A percentile compares a stretch with the other conserved stretches of the same genome.
These are phyloP conservation scores for Oscheius sp. DNA, from an alignment of 2,888 invertebrate species.

Conservation along the genomic window DNA sequence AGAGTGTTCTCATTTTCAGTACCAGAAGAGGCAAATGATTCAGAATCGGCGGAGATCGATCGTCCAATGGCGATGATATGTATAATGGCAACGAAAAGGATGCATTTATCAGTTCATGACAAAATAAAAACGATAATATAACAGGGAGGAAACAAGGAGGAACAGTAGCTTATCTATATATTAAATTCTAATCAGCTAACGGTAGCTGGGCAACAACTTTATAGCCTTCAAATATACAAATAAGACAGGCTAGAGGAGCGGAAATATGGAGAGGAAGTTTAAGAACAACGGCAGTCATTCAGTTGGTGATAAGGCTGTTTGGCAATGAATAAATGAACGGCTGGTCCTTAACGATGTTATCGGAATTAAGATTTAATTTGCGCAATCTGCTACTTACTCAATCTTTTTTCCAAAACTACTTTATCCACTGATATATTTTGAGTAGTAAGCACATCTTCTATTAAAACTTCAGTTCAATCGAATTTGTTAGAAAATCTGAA, in stretches of 20 bases:
- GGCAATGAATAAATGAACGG: constrained; percentile 1
- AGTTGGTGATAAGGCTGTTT: constrained; percentile 24
- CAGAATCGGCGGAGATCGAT: constrained; percentile 27
- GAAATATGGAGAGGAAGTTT: not conserved
- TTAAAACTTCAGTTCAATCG: too few species aligned
- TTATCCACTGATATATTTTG: too few species aligned
- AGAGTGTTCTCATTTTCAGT: not conserved
- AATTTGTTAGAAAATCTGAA: too few species aligned
- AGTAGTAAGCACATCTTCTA: too few species aligned
- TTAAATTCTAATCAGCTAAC: too few species aligned
- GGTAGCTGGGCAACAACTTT: not conserved
- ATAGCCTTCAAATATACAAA: too few species aligned
- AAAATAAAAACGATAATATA: too few species aligned
- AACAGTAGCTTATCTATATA: too few species aligned
- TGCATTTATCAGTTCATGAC: too few species aligned
- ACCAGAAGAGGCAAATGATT: constrained; percentile 4
- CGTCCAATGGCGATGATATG: constrained; percentile 12
- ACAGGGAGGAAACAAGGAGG: too few species aligned
- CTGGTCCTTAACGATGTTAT: constrained; percentile 19
- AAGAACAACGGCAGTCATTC: constrained; percentile 13
- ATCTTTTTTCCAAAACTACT: too few species aligned
- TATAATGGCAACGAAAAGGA: constrained; percentile 15
- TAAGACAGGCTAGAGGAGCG: too few species aligned
- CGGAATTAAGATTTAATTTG: constrained; percentile 2
- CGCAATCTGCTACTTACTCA: not conserved